These are phyloP conservation scores for Porites divaricata DNA, from an alignment of 92 coral and sea anemone species.

Conservation along the genomic window DNA sequence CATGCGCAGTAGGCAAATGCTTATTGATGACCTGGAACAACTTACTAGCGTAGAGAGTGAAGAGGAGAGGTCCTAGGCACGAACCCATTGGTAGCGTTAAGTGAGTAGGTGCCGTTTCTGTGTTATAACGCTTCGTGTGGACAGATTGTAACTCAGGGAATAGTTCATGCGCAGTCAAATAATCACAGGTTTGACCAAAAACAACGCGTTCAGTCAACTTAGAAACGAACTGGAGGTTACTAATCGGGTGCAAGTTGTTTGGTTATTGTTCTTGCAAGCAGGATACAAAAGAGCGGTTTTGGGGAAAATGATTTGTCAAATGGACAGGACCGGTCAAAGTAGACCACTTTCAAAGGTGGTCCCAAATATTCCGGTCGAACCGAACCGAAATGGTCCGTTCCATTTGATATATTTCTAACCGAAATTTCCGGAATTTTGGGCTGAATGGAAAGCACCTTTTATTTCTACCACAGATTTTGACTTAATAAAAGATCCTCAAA, in stretches of 20 bases:
- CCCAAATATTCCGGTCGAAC: no score
- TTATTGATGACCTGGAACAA: constrained; percentile 4
- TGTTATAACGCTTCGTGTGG: background rate
- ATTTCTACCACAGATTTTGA: no score
- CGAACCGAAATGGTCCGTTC: no score
- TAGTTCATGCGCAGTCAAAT: constrained; percentile 31
- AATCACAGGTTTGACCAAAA: constrained; percentile 36
- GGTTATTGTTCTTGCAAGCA: no score
- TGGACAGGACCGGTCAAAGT: no score
- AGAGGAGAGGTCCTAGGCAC: background rate
- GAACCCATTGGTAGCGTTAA: constrained; percentile 7
- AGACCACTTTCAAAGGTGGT: no score
- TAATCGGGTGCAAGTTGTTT: constrained; percentile 42
- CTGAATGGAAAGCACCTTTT: no score
- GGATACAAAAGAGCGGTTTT: no score
- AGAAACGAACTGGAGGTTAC: constrained; percentile 41
- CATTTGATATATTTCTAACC: no score
- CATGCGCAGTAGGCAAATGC: background rate
- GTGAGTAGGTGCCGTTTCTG: background rate
- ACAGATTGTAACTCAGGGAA: constrained; percentile 19
- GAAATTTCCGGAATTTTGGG: no score
- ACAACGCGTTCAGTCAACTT: constrained; percentile 51
- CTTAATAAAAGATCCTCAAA: no score
- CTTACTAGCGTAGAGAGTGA: constrained; percentile 22
- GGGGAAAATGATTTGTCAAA: no score